Percentiles rank a stretch among this genome's conserved stretches.
phyloP scores from a whole-genome alignment of 2,797 vertebrate species.

The Lepidocolaptes lacrymiger region DNA sequence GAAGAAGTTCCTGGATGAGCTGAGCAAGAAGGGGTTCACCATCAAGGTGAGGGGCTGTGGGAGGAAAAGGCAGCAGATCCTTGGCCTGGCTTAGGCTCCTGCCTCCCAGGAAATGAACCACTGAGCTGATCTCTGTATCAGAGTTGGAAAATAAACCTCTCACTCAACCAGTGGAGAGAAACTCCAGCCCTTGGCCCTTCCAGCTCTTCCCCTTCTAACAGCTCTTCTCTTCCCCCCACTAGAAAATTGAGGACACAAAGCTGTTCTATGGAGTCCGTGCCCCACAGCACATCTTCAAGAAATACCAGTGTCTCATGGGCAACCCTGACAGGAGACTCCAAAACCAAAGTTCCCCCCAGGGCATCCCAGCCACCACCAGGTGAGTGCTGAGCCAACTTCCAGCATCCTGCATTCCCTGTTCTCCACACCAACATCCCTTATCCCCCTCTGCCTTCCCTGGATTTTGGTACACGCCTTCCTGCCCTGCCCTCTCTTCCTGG shows the following conservation, averaged over 20 bases:
- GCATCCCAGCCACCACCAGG: conserved; percentile 29
- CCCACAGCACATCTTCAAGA: conserved; percentile 77
- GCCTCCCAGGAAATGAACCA: not conserved
- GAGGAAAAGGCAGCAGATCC: not conserved
- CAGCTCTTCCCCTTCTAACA: not conserved
- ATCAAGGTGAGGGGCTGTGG: conserved; percentile 78
- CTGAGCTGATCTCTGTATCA: fast-evolving
- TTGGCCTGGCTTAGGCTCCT: not conserved
- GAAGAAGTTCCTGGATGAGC: conserved; percentile 77
- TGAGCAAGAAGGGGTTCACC: conserved; percentile 82
- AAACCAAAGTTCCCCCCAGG: fast-evolving
- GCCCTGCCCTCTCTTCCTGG: not conserved
- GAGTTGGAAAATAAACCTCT: not conserved
- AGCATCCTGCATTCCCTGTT: not conserved
- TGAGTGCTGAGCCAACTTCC: not conserved
- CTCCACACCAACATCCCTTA: not conserved
- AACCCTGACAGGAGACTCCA: conserved; percentile 14
- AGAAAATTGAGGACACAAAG: conserved; percentile 73
- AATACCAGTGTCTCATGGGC: conserved; percentile 83
- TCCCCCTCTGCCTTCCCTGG: not conserved
- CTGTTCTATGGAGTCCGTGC: conserved; percentile 88
- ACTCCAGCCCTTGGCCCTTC: not conserved
- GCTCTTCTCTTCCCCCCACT: not conserved
- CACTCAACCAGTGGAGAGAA: not conserved
- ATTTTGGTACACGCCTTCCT: not conserved